Evolutionary conservation across 2,113 vertebrate species (phyloP), one percentile per base, ranked within the genome.

Genomic region (Balaeniceps rex): DNA sequence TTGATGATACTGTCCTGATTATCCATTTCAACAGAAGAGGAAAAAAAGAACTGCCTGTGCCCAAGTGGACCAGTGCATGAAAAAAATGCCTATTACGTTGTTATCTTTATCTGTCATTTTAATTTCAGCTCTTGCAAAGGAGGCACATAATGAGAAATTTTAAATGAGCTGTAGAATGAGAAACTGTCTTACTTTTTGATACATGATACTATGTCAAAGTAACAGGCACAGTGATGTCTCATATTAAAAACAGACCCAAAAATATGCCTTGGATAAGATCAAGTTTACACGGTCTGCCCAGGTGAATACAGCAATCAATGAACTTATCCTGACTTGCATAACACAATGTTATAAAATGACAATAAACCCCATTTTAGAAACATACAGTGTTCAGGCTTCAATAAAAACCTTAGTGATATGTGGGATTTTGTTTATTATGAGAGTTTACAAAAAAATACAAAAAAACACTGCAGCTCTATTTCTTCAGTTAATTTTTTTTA

Each of bases 81-180:
- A 93, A 91, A 96, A 96, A 94, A 89, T 34, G 60, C 55, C 57
- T 94, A 97, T 96, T 95, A 84, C 89, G 46, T 92, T 95, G 34
- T 81, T 95, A 91, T 96, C 93, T 96, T 97, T 95, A 95, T 93
- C 94, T 93, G 77, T 95, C 83, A 60, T 96, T 97, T 97, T 95
- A 94, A 97, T 97, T 97, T 95, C 80, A 75, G 81, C 76, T 91
- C 93, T 98, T 96, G 81, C 83, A 94, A 95, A 96, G 95, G 63
- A 96, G 54, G 82, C 82, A 63, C 74, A 75, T 97, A 89, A 93
- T 95, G 96, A 94, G 93, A 92, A 92, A 93, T 95, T 97, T 96
- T 84, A 96, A 97, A 96, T 94, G 61, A 97, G 88, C 87, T 88
- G 87, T 82, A 94, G 86, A 95, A 80, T 95, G 76, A 90, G 83